These are phyloP conservation scores for Euglossa dilemma DNA, from an alignment of 1,140 invertebrate genomes.

Conservation along the genomic window DNA sequence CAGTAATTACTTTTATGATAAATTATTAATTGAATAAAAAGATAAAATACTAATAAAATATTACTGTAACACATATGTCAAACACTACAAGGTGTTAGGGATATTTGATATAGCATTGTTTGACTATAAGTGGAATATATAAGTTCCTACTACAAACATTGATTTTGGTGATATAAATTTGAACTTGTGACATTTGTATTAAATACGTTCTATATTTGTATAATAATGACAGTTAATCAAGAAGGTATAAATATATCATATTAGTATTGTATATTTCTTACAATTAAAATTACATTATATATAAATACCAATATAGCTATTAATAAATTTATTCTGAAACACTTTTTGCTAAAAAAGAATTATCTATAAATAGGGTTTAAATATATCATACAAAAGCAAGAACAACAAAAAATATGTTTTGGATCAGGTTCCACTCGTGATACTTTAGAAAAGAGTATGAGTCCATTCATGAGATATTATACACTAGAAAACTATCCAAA, in stretches of 20 bases:
- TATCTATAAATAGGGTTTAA: conserved; percentile 50
- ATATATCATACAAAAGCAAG: conserved; percentile 69
- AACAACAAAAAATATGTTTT: conserved; percentile 75
- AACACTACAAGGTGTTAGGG: not conserved
- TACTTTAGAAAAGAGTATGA: conserved; percentile 65
- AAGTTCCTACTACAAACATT: not conserved
- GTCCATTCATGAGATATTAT: conserved; percentile 71
- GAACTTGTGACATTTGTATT: not conserved
- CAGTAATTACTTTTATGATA: not conserved
- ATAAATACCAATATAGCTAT: not conserved
- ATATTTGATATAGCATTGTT: conserved; percentile 1
- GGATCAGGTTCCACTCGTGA: conserved; percentile 74
- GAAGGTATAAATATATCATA: conserved; percentile 11
- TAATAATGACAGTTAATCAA: not conserved
- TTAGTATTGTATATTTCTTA: not conserved
- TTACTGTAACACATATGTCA: no score
- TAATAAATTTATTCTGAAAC: not conserved
- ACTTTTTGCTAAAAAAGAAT: not conserved
- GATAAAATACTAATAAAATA: not conserved
- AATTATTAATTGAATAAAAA: not conserved
- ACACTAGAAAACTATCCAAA: conserved; percentile 70
- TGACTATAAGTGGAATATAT: no score
- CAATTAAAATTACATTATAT: not conserved
- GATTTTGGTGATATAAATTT: not conserved
- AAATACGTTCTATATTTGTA: not conserved